Base-by-base conservation (phyloP, 2,797 vertebrate genomes). In the Helarctos malayanus region DNA sequence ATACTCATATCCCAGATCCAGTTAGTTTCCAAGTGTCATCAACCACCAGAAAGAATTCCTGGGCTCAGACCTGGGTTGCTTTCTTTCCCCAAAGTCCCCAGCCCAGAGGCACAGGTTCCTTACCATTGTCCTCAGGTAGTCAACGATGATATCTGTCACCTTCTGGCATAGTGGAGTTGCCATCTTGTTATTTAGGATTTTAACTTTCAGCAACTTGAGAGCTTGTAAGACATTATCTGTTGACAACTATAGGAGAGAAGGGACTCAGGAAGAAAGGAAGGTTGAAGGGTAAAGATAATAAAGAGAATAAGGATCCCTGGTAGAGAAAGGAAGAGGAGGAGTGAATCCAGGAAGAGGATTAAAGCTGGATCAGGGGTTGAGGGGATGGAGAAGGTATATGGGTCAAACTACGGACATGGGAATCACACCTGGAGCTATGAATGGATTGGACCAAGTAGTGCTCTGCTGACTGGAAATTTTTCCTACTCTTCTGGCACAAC, bases 181-280 rank as follows among this genome's bases (percentile, higher is more conserved):
- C 45, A 83, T 29, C 56, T 73, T 71, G 10, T 73, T 69, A 52
- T n/a, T 93, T 61, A 84, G 18, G 63, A 91, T 84, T 65, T 83
- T 83, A 41, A 63, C 7, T 87, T 93, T 63, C 52, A 97, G 47
- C 35, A 88, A 14, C 76, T 59, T 83, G 76, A 96, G 82, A 3
- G 38, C n/a, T 29, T 84, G 35, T 23, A 65, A 14, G 35, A 54
- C 10, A 65, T 65, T 59, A 5, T 59, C 71, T 45, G 71, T 61
- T 21, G 73, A n/a, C 9, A 88, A 3, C 95, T 93, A 29, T 7
- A 59, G 29, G 57, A 89, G 57, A 91, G 54, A 93, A 1, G 32
- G 38, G 21, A 57, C 38, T 65, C 73, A 45, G 29, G 52, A 25
- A 71, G 81, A 15, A 63, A 71, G 76, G 29, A 80, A 63, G 13